Evolutionary conservation across 2,888 invertebrate genomes (phyloP).

Genomic region (Eumerus sabulonum): DNA sequence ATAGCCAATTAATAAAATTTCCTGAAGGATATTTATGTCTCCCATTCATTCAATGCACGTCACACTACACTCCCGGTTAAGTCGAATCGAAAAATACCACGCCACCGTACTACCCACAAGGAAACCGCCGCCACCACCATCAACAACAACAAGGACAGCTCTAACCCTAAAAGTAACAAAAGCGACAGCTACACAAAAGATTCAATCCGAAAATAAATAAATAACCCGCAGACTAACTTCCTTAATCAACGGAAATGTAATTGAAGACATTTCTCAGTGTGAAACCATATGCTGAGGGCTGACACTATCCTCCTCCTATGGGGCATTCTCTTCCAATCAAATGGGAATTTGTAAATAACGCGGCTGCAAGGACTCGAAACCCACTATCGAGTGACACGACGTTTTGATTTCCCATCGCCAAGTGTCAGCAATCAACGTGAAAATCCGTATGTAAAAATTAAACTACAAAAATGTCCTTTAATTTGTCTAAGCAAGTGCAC

Average conservation of each 20-base stretch:
- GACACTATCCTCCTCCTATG: background rate
- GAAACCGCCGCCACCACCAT: constrained; percentile 27
- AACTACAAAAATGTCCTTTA: constrained; percentile 54
- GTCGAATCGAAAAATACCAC: constrained; percentile 30
- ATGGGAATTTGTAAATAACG: constrained; percentile 44
- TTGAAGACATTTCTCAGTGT: constrained; percentile 68
- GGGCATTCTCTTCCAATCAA: constrained; percentile 24
- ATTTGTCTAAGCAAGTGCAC: constrained; percentile 25
- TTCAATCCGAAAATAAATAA: constrained; percentile 68
- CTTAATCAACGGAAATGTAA: constrained; percentile 67
- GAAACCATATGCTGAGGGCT: constrained; percentile 45
- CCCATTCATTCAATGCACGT: constrained; percentile 44
- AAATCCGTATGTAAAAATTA: constrained; percentile 51
- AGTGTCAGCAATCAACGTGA: constrained; percentile 50
- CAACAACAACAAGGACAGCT: constrained; percentile 19
- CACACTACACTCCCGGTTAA: constrained; percentile 9
- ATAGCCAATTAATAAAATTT: constrained; percentile 66
- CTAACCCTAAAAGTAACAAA: constrained; percentile 1
- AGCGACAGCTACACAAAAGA: constrained; percentile 60
- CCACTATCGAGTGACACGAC: constrained; percentile 54
- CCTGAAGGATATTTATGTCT: constrained; percentile 67
- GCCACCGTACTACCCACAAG: constrained; percentile 1
- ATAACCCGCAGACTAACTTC: constrained; percentile 67
- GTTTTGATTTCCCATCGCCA: constrained; percentile 50
- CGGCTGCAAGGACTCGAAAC: constrained; percentile 48